phyloP scores from a whole-genome alignment of 2,888 invertebrate species.

The Cremastinae sp. region DNA sequence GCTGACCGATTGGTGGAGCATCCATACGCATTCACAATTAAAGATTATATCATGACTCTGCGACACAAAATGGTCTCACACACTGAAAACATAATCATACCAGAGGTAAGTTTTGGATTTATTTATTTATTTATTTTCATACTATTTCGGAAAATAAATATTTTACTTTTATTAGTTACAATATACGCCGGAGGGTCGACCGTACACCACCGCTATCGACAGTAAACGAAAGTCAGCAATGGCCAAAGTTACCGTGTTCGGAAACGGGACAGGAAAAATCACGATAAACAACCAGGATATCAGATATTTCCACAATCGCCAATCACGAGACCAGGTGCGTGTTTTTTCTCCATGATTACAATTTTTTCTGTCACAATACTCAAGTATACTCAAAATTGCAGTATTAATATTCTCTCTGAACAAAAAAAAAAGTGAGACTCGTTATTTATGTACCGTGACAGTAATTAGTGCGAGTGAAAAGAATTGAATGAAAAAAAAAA shows the following conservation, averaged over 20 bases:
- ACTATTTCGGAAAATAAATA: not conserved
- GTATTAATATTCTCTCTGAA: too few species aligned
- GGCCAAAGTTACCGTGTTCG: constrained; percentile 90
- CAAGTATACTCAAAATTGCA: too few species aligned
- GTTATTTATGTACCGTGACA: too few species aligned
- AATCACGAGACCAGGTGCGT: constrained; percentile 89
- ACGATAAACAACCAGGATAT: constrained; percentile 91
- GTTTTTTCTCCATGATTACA: too few species aligned
- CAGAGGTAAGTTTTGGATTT: constrained; percentile 79
- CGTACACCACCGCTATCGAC: constrained; percentile 83
- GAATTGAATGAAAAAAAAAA: constrained; percentile 14
- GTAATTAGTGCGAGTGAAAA: too few species aligned
- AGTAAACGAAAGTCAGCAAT: constrained; percentile 87
- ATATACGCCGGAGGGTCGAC: constrained; percentile 87
- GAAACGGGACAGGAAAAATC: constrained; percentile 92
- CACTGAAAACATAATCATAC: constrained; percentile 84
- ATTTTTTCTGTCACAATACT: too few species aligned
- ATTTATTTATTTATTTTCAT: not conserved
- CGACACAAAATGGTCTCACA: constrained; percentile 84
- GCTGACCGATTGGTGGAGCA: constrained; percentile 87
- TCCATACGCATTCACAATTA: constrained; percentile 86
- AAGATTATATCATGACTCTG: constrained; percentile 89
- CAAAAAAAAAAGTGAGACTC: too few species aligned
- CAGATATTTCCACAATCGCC: constrained; percentile 87
- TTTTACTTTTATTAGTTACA: constrained; percentile 80